Base-by-base conservation (phyloP, 1,140 invertebrate genomes). In the Cepaea nemoralis region DNA sequence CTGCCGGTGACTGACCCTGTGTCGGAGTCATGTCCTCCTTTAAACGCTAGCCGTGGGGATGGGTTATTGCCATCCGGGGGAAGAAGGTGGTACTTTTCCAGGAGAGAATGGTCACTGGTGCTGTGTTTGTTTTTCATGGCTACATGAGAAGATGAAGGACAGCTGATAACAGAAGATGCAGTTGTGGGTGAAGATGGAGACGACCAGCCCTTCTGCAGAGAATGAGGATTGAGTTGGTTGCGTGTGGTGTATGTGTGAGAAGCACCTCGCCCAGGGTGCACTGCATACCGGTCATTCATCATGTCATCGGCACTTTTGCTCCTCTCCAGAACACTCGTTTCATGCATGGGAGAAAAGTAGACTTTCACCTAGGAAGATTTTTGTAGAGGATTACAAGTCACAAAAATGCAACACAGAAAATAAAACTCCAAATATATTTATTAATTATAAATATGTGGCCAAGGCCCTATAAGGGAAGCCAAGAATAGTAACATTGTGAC, bases 251-350 rank as follows among this genome's bases (percentile, higher is more conserved):
- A 45, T 75, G 63, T n/a, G 66, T 48, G 66, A 63, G 80, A 40
- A 84, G 80, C 24, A 69, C 70, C 22, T 84, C 81, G 35, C 42
- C 22, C 12, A 63, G 80, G 67, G 80, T 74, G 31, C 67, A 84
- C 50, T 24, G 27, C 42, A 40, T 83, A 63, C n/a, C 40, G 27
- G 39, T 82, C 75, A n/a, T 55, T 76, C 31, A 81, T 80, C 74
- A 84, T 77, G 45, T 84, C 82, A 66, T 84, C 83, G 35, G 83
- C 83, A 81, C 83, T 84, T 73, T 81, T 82, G 69, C 83, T 84
- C n/a, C 83, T 39, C 40, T 84, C 83, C 31, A 84, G 67, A 37
- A 39, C 24, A 67, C 78, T 45, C 48, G 24, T 33, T 83, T 76
- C 71, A 48, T 69, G 77, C 83, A 84, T 84, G 19, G 70, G 55